Evolutionary conservation across 2,888 invertebrate species (phyloP).

Genomic region (Neria commutata): DNA sequence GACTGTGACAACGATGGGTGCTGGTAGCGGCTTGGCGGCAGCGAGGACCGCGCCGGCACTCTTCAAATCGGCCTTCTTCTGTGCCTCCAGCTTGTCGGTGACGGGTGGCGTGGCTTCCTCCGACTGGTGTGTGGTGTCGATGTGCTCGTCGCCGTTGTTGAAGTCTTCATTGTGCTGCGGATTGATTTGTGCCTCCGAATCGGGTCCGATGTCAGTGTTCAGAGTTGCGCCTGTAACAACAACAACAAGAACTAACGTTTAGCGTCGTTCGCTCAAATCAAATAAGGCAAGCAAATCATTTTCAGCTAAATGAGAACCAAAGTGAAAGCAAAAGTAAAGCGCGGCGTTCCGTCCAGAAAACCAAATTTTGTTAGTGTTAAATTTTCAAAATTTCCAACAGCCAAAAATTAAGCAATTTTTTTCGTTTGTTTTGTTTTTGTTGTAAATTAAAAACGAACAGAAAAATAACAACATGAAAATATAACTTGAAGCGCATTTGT

Average conservation of each 20-base stretch:
- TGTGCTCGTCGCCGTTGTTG: conserved; percentile 57
- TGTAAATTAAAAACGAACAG: conserved; percentile 8
- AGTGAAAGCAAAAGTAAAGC: neutral
- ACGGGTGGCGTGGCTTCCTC: conserved; percentile 60
- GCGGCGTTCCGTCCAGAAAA: neutral
- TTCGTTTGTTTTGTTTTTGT: conserved; percentile 19
- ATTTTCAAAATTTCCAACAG: conserved; percentile 2
- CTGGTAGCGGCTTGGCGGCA: conserved; percentile 43
- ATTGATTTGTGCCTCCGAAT: conserved; percentile 69
- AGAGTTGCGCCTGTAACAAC: conserved; percentile 69
- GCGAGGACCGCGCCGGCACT: conserved; percentile 48
- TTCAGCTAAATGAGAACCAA: conserved; percentile 8
- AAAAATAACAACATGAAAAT: conserved; percentile 13
- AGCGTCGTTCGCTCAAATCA: conserved; percentile 42
- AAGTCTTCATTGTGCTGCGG: conserved; percentile 66
- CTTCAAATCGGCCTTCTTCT: conserved; percentile 59
- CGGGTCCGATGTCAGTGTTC: conserved; percentile 68
- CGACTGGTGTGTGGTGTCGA: conserved; percentile 59
- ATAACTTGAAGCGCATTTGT: conserved; percentile 27
- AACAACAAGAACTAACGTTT: conserved; percentile 66
- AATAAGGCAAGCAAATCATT: conserved; percentile 6
- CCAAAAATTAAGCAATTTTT: neutral
- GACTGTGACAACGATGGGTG: conserved; percentile 30
- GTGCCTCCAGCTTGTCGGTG: conserved; percentile 59
- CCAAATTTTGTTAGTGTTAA: conserved; percentile 11